Conservation (phyloP, 2,797 vertebrate genomes). For the Margarornis squamiger region DNA sequence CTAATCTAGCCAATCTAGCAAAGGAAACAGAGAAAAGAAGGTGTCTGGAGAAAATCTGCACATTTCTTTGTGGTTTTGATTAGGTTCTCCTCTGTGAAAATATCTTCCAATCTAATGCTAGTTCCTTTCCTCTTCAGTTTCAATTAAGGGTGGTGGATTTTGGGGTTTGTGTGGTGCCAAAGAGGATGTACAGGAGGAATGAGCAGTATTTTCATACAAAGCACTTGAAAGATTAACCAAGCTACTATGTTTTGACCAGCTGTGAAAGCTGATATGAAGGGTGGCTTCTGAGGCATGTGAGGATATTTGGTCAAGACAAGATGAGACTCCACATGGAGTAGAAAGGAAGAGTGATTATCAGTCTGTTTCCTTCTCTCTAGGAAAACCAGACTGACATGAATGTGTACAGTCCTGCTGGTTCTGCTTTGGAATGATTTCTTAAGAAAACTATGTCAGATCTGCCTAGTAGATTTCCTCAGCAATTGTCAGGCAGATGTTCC, state of each 20-base stretch:
- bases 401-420: neutral
- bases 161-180: neutral
- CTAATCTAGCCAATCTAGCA: neutral
- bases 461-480: neutral
- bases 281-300: neutral
- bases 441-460: neutral
- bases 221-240: neutral
- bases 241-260: neutral
- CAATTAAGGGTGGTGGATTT: neutral
- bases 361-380: neutral
- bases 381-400: neutral
- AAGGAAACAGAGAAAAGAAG: neutral
- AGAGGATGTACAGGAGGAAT: neutral
- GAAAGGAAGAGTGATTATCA: neutral
- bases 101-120: neutral
- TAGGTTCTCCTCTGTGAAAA: neutral
- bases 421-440: neutral
- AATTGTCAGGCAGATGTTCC: neutral
- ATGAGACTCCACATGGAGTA: neutral
- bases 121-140: neutral
- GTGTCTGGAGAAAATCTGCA: neutral
- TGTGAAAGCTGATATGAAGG: neutral
- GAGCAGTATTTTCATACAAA: neutral
- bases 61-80: neutral
- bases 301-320: neutral